These are phyloP conservation scores for Helicolenus hilgendorfi DNA, from an alignment of 2,797 vertebrate species.

Conservation along the genomic window DNA sequence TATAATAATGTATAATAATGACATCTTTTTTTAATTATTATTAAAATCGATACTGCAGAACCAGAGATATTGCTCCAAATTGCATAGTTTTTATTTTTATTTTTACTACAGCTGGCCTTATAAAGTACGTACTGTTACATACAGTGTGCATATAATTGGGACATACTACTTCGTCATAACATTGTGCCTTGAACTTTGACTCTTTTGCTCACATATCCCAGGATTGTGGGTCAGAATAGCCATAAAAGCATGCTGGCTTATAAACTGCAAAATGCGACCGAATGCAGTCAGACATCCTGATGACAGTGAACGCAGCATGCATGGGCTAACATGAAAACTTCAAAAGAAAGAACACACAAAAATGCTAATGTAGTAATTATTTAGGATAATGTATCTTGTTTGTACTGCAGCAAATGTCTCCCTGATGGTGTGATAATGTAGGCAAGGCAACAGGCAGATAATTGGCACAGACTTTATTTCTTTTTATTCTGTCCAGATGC, in stretches of 20 bases:
- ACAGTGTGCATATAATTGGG: too few species aligned
- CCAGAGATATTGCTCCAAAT: background rate
- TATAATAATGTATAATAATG: background rate
- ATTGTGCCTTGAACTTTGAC: too few species aligned
- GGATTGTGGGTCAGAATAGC: too few species aligned
- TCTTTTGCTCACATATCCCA: too few species aligned
- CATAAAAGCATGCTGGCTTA: too few species aligned
- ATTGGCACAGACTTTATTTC: constrained; percentile 7
- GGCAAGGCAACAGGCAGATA: background rate
- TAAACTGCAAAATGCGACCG: too few species aligned
- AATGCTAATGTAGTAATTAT: background rate
- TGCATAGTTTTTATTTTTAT: too few species aligned
- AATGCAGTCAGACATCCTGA: too few species aligned
- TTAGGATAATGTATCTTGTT: background rate
- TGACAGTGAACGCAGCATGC: background rate
- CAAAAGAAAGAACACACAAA: background rate
- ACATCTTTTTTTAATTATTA: too few species aligned
- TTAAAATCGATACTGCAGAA: background rate
- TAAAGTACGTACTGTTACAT: too few species aligned
- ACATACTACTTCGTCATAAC: too few species aligned
- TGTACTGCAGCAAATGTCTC: background rate
- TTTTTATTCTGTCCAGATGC: background rate
- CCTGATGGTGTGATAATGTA: background rate
- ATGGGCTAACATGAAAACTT: background rate
- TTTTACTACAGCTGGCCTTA: too few species aligned